These are phyloP conservation scores for Entosphenus tridentatus DNA, from an alignment of 2,113 vertebrate genomes.

Conservation along the genomic window DNA sequence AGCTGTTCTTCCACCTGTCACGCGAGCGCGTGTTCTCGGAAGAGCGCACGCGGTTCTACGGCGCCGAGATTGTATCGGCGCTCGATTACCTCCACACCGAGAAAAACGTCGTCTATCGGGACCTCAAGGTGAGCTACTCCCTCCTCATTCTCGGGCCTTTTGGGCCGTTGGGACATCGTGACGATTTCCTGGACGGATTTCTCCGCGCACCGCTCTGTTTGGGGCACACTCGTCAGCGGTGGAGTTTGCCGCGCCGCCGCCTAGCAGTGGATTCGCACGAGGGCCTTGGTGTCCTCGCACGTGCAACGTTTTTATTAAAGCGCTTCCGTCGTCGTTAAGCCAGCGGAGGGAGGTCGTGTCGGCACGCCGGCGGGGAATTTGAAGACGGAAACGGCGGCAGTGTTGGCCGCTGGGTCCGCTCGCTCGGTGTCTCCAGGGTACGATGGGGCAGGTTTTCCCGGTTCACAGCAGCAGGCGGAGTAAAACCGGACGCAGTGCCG, in stretches of 20 bases:
- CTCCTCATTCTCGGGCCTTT: background rate
- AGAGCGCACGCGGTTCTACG: conserved; percentile 68
- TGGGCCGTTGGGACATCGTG: background rate
- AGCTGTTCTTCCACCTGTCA: conserved; percentile 83
- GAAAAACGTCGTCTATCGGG: conserved; percentile 66
- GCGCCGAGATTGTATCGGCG: conserved; percentile 75
- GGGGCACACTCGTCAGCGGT: too few relatives aligned
- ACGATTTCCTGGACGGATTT: background rate
- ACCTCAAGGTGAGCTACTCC: conserved; percentile 47
- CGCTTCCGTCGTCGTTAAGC: too few relatives aligned
- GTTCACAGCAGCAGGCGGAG: too few relatives aligned
- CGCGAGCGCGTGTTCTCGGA: conserved; percentile 70
- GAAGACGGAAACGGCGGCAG: too few relatives aligned
- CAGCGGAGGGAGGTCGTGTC: too few relatives aligned
- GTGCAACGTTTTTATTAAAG: too few relatives aligned
- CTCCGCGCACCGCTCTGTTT: background rate
- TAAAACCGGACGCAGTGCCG: too few relatives aligned
- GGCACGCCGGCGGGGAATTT: too few relatives aligned
- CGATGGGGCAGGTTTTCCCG: too few relatives aligned
- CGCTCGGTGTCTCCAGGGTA: too few relatives aligned
- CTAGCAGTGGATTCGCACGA: rapidly evolving
- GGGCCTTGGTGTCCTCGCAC: background rate
- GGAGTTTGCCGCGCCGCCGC: background rate
- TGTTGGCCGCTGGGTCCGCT: too few relatives aligned
- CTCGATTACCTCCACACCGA: conserved; percentile 65